Evolutionary conservation across 2,113 vertebrate species (phyloP), one percentile per base, ranked within the genome.

Genomic region (Asarcornis scutulata): DNA sequence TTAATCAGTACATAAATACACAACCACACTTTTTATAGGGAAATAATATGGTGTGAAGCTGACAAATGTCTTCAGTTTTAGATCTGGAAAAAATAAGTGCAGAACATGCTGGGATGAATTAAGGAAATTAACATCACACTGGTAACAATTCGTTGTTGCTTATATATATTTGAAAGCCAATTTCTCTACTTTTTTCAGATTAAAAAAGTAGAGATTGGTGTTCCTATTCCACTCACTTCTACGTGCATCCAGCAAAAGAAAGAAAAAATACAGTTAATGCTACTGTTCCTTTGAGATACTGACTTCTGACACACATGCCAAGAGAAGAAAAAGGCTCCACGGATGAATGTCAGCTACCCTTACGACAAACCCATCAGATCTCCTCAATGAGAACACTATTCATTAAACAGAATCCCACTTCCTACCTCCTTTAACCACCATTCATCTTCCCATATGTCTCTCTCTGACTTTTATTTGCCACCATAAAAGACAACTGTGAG

Each of bases 371-470:
- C 88, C 95, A 88, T 32, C 87, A 89, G 59, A 73, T 56, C 44
- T 64, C 93, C 69, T n/a, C 31, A 40, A 59, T 64, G 72, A 71
- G 72, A 86, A 56, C 23, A 46, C 64, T 64, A 32, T 2, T 79
- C 77, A 91, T 76, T 79, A 66, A 88, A n/a, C 56, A 74, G 82
- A 50, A 63, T 80, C 53, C 69, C 80, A 73, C 80, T 83, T 94
- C 76, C 95, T n/a, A 71, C 83, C 83, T 78, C 86, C 80, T 90
- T 52, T 50, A 81, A 52, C 73, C 90, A 72, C 42, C 92, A 86
- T 31, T 86, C 91, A 93, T 69, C 68, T 67, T 86, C 31, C 90
- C 92, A 42, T 31, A 71, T 9, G 52, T 68, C 16, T 85, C 44
- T 82, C 16, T 42, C 15, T 53, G 2, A 0, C 36, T 80, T 91